A percentile compares a stretch with the other conserved stretches of the same genome.
Conservation (phyloP, 2,888 invertebrate genomes). For the Branchipolynoe longqiensis region DNA sequence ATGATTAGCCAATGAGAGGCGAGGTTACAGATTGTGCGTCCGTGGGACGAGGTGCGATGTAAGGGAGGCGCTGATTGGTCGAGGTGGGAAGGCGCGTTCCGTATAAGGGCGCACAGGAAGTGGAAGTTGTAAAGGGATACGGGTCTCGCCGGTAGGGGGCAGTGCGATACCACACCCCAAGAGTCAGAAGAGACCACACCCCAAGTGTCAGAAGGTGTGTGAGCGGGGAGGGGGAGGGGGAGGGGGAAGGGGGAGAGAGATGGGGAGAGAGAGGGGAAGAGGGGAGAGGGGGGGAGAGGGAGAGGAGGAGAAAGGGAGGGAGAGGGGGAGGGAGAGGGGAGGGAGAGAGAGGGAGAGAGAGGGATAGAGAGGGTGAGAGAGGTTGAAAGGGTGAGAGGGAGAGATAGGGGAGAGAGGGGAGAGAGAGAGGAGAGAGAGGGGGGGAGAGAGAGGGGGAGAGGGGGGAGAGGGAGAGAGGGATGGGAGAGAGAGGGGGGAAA, state of each 20-base stretch:
- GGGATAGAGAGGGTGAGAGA: not conserved
- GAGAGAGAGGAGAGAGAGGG: no score
- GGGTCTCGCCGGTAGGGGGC: not conserved
- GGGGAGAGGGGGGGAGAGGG: not conserved
- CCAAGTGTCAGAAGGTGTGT: not conserved
- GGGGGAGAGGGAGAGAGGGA: no score
- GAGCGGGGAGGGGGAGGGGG: not conserved
- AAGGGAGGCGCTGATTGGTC: constrained; percentile 3
- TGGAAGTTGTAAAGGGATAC: constrained; percentile 13
- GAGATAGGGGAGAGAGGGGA: no score
- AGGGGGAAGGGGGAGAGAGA: not conserved
- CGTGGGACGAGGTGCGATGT: no score
- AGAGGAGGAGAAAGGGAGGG: not conserved
- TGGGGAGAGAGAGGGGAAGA: not conserved
- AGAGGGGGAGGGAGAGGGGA: not conserved
- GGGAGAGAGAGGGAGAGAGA: not conserved
- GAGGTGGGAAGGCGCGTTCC: constrained; percentile 6
- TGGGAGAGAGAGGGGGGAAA: no score
- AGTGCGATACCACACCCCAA: no score
- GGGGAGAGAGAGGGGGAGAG: no score
- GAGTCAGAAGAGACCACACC: no score
- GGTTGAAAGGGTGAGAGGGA: no score
- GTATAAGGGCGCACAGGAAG: not conserved
- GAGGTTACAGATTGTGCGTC: no score
- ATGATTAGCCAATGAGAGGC: no score